Evolutionary conservation across 2,113 vertebrate species (phyloP).

Genomic region (Sterrhoptilus dennistouni): DNA sequence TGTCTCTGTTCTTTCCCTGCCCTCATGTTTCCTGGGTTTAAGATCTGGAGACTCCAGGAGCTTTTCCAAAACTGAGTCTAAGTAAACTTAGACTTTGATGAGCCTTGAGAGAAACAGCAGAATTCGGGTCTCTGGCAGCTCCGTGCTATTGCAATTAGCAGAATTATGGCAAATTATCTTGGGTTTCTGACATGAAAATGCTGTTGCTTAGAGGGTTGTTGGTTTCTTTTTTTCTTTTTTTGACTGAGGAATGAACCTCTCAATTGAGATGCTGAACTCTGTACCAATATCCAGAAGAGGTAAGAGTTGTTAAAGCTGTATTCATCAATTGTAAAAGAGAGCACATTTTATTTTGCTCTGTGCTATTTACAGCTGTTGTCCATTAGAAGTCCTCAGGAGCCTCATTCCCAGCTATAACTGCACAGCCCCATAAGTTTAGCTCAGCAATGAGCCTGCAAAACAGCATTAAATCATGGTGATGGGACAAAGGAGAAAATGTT

Average conservation of each 20-base stretch:
- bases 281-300: background rate
- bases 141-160: background rate
- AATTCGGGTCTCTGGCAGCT: background rate
- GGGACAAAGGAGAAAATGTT: conserved; percentile 32
- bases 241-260: background rate
- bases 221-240: background rate
- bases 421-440: conserved; percentile 53
- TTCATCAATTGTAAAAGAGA: conserved; percentile 50
- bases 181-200: background rate
- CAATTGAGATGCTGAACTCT: background rate
- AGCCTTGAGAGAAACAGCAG: background rate
- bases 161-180: background rate
- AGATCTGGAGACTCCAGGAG: background rate
- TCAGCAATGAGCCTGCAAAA: conserved; percentile 45
- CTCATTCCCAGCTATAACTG: conserved; percentile 40
- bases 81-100: background rate
- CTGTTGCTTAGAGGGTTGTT: background rate
- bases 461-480: conserved; percentile 60
- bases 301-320: conserved; percentile 44
- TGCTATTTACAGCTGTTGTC: conserved; percentile 71
- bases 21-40: background rate
- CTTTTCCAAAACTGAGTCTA: background rate
- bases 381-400: conserved; percentile 65
- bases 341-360: background rate
- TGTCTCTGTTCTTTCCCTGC: background rate